Base-by-base conservation (phyloP, 2,888 invertebrate genomes). In the Cactoblastis cactorum region DNA sequence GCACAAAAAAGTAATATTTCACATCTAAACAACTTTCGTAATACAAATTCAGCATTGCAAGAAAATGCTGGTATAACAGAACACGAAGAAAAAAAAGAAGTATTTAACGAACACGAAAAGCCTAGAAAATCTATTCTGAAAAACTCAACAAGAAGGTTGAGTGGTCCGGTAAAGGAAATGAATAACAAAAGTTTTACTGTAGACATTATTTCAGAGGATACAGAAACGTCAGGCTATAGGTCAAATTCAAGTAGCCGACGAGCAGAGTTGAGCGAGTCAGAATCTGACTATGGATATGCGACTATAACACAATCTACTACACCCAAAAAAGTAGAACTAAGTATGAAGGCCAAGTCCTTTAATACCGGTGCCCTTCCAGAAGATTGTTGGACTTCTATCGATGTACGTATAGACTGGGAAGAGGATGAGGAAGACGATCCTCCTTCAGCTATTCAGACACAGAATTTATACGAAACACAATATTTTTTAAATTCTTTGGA, bases 401-500 rank as follows among this genome's bases (percentile, higher is more conserved):
- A 88, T 62, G 70, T 88, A 4, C 84, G 84, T 70, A 68, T 74
- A 24, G 77, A 81, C 50, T 83, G 80, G 76, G 83, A 78, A 52
- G 87, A 86, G 50, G 86, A 88, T 9, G 83, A 84, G 28, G 82
- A 82, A 33, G 84, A 88, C 18, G 78, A 83, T 37, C 68, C 70
- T n/a, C 70, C 49, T 11, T 41, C 33, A 11, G 34, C 14, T 17
- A 12, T 41, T 14, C 19, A 49, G 18, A 9, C 33, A 3, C 41
- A 75, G 50, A 80, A 79, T 56, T 71, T 87, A 53, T 90, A 77
- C 57, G 89, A 90, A 62, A 85, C 75, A 35, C 69, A 79, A 57
- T 80, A 90, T 38, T 94, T 92, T 64, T 79, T 95, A 0, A 93
- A 92, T 65, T 95, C 95, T 0, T 74, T 84, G 33, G 88, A 84